These are phyloP conservation scores for Chironex yamaguchii DNA, from an alignment of 30 jellyfish, hydroid and myxozoan species.

Conservation along the genomic window DNA sequence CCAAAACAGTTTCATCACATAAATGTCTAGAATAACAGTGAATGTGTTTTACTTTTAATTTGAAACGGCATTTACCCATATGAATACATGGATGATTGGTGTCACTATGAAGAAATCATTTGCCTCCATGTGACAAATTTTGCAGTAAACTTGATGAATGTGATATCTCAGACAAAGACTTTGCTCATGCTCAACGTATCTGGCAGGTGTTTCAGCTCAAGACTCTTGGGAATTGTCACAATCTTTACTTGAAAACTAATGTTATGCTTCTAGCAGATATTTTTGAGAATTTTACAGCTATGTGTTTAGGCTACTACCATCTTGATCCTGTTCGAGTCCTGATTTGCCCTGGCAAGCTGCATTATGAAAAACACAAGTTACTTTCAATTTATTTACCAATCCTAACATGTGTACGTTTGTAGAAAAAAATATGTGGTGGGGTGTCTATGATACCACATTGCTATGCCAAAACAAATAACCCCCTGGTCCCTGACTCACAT, in stretches of 20 bases:
- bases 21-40: not conserved
- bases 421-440: constrained; percentile 66
- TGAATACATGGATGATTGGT: constrained; percentile 51
- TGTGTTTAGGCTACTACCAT: constrained; percentile 18
- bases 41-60: constrained; percentile 5
- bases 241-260: constrained; percentile 34
- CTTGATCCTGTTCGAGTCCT: constrained; percentile 45
- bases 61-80: constrained; percentile 79
- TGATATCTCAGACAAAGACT: constrained; percentile 34
- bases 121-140: constrained; percentile 43
- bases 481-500: too few relatives aligned
- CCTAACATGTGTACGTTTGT: constrained; percentile 14
- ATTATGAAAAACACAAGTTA: constrained; percentile 27
- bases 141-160: not conserved
- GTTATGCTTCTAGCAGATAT: constrained; percentile 57
- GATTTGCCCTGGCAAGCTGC: constrained; percentile 66
- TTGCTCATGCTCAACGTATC: constrained; percentile 36
- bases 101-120: constrained; percentile 18
- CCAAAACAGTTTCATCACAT: not conserved
- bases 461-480: constrained; percentile 42
- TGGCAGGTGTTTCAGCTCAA: not conserved
- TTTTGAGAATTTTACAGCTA: constrained; percentile 23
- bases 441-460: constrained; percentile 29
- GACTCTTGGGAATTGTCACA: constrained; percentile 28
- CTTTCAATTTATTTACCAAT: constrained; percentile 19